Base-by-base conservation (phyloP, 2,888 invertebrate species). In the Agrotis segetum region DNA sequence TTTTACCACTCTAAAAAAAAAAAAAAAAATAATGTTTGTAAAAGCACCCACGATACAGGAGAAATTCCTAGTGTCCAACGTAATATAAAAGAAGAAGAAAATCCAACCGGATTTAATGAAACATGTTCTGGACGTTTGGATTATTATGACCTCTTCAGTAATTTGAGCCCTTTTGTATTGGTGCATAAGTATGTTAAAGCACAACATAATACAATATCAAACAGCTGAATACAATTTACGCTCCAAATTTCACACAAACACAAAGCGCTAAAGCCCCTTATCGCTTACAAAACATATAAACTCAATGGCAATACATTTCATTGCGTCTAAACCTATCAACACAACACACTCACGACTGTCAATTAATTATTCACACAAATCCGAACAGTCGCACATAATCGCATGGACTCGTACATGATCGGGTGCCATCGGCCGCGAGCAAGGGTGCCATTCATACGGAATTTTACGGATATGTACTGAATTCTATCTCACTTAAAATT, bases 361-460 rank as follows among this genome's bases (percentile, higher is more conserved):
- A 55, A 63, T 74, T 62, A 62, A 66, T 76, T 66, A 76, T 65
- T 73, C 79, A 58, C 62, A 74, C 58, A 62, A 71, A 76, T 76
- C 71, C 74, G 49, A 50, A 63, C 66, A 47, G 53, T 63, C 80
- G 59, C 67, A 74, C 62, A 55, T 62, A 40, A 44, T 79, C 79
- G 67, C 3, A 62, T 44, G 5, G 16, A 19, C 34, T 55, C 49
- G 74, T 53, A 74, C 52, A 71, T 56, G 46, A 68, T 75, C 53
- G 49, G 49, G 21, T 1, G 24, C 3, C 17, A 72, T 71, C 58
- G 65, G 65, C 9, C 24, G 34, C 52, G 24, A 67, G 75, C 72
- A 40, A 40, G 40, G 40, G 1, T 40, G 40, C 40, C 11, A 40
- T 11, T 40, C 11, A 40, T 40, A 9, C 11, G 40, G 11, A 40